These are phyloP conservation scores for Gryllus bimaculatus DNA, from an alignment of 1,140 invertebrate species.

Conservation along the genomic window DNA sequence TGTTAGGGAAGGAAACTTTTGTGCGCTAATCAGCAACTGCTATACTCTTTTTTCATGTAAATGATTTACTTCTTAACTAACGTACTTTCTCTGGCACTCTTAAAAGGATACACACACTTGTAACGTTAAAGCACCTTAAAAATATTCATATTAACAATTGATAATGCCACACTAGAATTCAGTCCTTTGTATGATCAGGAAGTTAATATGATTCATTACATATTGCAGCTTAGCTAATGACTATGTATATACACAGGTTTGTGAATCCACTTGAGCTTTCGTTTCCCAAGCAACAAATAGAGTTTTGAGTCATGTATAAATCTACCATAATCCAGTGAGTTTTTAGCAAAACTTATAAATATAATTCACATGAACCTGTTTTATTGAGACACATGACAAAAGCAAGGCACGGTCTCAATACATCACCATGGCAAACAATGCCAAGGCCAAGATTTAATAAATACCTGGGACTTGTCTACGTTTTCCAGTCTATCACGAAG, in stretches of 20 bases:
- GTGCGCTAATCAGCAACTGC: too few species aligned
- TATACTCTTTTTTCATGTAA: background rate
- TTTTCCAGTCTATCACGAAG: background rate
- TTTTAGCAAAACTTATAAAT: background rate
- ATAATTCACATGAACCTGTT: background rate
- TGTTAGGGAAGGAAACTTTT: too few species aligned
- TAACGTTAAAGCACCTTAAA: conserved; percentile 1
- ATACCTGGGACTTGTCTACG: background rate
- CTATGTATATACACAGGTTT: background rate
- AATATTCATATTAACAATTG: background rate
- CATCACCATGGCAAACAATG: background rate
- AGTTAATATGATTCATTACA: background rate
- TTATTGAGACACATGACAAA: background rate
- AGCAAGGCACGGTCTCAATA: background rate
- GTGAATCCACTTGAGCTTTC: background rate
- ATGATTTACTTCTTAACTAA: background rate
- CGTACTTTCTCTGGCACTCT: background rate
- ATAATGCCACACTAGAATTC: conserved; percentile 4
- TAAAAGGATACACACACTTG: background rate
- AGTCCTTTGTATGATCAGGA: background rate
- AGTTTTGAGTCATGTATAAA: background rate
- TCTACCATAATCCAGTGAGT: background rate
- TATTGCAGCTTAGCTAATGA: background rate
- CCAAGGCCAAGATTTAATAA: background rate
- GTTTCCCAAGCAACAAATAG: background rate